These are phyloP conservation scores for Rhegmatorhina hoffmannsi DNA, from an alignment of 2,113 vertebrate genomes.

Conservation along the genomic window DNA sequence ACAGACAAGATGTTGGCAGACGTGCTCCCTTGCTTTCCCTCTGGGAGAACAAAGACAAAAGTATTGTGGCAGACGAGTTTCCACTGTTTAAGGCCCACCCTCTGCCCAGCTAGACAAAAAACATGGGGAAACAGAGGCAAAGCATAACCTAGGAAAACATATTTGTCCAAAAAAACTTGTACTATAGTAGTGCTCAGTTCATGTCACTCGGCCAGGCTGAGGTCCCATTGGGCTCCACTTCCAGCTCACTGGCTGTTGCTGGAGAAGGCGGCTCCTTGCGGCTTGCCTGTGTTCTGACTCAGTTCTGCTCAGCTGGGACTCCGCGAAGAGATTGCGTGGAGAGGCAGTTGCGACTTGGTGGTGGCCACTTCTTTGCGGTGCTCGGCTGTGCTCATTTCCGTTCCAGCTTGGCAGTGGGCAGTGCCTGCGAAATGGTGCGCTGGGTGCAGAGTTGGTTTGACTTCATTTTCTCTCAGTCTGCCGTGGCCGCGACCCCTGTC, in stretches of 20 bases:
- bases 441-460: no score
- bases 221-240: neutral
- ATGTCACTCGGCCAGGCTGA: neutral
- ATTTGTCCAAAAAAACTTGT: neutral
- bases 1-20: neutral
- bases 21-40: neutral
- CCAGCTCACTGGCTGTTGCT: neutral
- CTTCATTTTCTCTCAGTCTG: no score
- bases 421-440: no score
- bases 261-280: neutral
- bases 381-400: no score
- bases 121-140: neutral
- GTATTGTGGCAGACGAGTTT: neutral
- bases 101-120: neutral
- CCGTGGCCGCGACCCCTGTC: neutral
- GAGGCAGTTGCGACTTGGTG: no score
- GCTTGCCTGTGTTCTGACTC: no score
- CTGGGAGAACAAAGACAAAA: neutral
- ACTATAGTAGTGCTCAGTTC: neutral
- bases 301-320: no score
- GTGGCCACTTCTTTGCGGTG: no score
- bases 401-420: no score
- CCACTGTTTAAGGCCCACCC: neutral
- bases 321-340: no score
- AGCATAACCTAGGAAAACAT: neutral